These are phyloP conservation scores for Gila robusta DNA, from an alignment of 2,797 vertebrate species.

Conservation along the genomic window DNA sequence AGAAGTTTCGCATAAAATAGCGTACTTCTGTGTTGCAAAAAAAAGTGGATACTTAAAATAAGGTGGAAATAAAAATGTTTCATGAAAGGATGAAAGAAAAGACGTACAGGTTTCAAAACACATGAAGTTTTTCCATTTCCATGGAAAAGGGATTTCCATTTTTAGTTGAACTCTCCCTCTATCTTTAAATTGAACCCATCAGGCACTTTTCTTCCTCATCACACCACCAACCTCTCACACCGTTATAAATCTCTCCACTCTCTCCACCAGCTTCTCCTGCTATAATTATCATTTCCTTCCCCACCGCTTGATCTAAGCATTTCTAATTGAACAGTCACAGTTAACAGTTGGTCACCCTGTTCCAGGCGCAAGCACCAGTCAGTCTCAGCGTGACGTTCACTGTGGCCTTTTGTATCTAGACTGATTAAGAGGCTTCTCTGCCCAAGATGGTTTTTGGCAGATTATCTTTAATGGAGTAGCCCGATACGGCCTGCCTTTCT, in stretches of 20 bases:
- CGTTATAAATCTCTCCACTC: conserved; percentile 31
- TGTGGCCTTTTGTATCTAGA: conserved; percentile 56
- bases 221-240: conserved; percentile 8
- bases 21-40: not conserved
- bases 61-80: not conserved
- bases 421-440: conserved; percentile 56
- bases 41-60: not conserved
- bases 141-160: not conserved
- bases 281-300: conserved; percentile 41
- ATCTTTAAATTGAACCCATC: conserved; percentile 26
- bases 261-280: conserved; percentile 21
- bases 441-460: conserved; percentile 59
- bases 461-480: conserved; percentile 63
- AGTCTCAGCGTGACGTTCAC: conserved; percentile 40
- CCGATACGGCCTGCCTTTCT: conserved; percentile 32
- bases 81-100: not conserved
- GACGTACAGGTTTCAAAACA: not conserved
- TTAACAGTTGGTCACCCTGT: conserved; percentile 50
- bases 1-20: not conserved
- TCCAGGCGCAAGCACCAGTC: conserved; percentile 43
- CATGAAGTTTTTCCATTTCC: not conserved
- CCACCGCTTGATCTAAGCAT: conserved; percentile 34
- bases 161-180: conserved; percentile 17
- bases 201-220: conserved; percentile 6
- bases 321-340: conserved; percentile 53